Evolutionary conservation across 2,113 vertebrate species (phyloP).

Genomic region (Neotragus pygmaeus): DNA sequence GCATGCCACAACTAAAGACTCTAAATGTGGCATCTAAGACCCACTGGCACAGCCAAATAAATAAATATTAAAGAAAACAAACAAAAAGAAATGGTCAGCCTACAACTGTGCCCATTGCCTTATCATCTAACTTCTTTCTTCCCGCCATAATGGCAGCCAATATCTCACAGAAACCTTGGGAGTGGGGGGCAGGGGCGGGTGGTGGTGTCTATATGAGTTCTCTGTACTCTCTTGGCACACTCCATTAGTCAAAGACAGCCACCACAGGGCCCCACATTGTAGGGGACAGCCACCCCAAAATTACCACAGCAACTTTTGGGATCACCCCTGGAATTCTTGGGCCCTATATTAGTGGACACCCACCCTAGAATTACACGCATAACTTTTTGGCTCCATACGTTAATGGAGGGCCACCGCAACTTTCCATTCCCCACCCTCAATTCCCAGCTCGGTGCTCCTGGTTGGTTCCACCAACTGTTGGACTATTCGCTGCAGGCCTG

Average conservation of each 20-base stretch:
- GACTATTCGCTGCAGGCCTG: not conserved
- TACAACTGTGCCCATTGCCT: not conserved
- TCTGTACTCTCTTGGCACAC: not conserved
- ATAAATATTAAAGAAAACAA: not conserved
- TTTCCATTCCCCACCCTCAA: not conserved
- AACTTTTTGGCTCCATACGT: not conserved
- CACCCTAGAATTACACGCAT: not conserved
- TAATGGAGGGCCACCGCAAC: fast-evolving
- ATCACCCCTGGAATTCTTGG: not conserved
- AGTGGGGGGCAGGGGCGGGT: fast-evolving
- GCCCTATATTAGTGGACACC: not conserved
- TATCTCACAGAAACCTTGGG: not conserved
- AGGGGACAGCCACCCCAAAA: not conserved
- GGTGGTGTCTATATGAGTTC: not conserved
- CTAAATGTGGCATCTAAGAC: not conserved
- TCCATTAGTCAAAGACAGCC: not conserved
- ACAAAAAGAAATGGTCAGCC: not conserved
- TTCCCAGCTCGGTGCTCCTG: not conserved
- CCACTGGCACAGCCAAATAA: not conserved
- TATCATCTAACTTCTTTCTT: not conserved
- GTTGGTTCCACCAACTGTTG: too few species aligned
- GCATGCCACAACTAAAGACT: not conserved
- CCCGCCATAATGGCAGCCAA: not conserved
- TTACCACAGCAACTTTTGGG: not conserved
- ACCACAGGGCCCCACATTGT: not conserved